phyloP scores from a whole-genome alignment of 2,888 invertebrate genomes.

The Endomychus coccineus region DNA sequence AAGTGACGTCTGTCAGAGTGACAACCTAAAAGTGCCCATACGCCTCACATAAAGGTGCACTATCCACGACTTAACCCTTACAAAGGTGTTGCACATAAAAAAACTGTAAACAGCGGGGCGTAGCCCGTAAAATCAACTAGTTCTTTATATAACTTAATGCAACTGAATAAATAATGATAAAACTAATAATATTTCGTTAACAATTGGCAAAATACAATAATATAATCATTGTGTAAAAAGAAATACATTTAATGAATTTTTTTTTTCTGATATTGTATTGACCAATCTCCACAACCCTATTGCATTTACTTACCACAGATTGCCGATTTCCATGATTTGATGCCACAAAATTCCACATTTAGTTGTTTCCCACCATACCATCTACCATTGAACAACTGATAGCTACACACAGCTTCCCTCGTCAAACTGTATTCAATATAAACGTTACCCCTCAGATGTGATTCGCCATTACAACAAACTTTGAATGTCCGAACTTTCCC shows the following conservation, averaged over 20 bases:
- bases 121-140: too few species aligned
- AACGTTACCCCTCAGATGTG: slow-evolving; percentile 84
- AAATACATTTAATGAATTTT: too few species aligned
- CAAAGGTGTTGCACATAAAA: too few species aligned
- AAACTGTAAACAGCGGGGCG: too few species aligned
- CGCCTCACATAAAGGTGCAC: too few species aligned
- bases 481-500: slow-evolving; percentile 61
- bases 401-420: slow-evolving; percentile 66
- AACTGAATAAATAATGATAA: too few species aligned
- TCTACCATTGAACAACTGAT: slow-evolving; percentile 68
- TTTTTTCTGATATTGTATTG: too few species aligned
- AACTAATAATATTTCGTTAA: background rate
- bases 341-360: slow-evolving; percentile 69
- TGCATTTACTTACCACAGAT: slow-evolving; percentile 84
- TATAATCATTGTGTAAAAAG: background rate
- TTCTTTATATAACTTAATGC: too few species aligned
- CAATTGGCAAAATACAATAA: background rate
- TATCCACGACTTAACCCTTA: too few species aligned
- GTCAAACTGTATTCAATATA: slow-evolving; percentile 68
- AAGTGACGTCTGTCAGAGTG: too few species aligned
- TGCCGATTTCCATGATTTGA: slow-evolving; percentile 77
- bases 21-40: too few species aligned
- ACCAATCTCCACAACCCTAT: too few species aligned
- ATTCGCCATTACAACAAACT: slow-evolving; percentile 77
- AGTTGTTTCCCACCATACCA: slow-evolving; percentile 84